Base-by-base conservation (phyloP, 2,888 invertebrate species). In the Epirrhoe alternata region DNA sequence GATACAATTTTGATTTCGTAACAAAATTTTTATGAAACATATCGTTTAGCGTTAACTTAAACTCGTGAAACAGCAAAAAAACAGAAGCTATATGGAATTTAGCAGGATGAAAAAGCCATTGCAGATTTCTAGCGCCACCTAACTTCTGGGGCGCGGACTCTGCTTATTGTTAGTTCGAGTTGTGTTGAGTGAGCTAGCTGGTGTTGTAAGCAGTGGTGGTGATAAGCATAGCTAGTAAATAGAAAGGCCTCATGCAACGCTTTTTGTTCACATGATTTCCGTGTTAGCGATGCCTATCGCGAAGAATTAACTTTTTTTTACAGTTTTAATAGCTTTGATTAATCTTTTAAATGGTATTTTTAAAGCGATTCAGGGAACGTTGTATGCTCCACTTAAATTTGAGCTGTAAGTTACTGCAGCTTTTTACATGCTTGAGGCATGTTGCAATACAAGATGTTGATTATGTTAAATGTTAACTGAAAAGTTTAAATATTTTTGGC, bases 171-270 rank as follows among this genome's bases (percentile, higher is more conserved):
- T n/a, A 24, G 12, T 42, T 5, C 12, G 0, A 42, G 12, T 12
- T 47, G 14, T 1, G 42, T 8, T 1, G 54, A 57, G 51, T 65
- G 56, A 30, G 35, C 51, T 17, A 61, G 65, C 61, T 47, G 58
- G 24, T 14, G 4, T 5, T 33, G 30, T n/a, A 0, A 0, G 5
- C 47, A 17, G 56, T 51, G 38, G 50, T 33, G 5, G 54, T 45
- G 63, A 52, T 53, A 60, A 53, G 62, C 53, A 51, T 8, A 17
- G 45, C 45, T 63, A 72, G 71, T 74, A 75, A 78, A 79, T 77
- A 78, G 74, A 77, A 81, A 74, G 71, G 68, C 73, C 73, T 74
- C 82, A 80, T 81, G 81, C 80, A 79, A 80, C 68, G 74, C 67
- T 74, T 73, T 74, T 70, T 68, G 69, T 70, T 74, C 72, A 78